Conservation (phyloP, 2,113 vertebrate species). For the Danio rerio region GRCz12tu NC_133185.1:28993001-28993500, state of each 20-base stretch:
- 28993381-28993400: background rate
- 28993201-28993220: constrained; percentile 13
- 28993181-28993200: constrained; percentile 17
- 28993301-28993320: background rate
- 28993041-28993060: background rate
- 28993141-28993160: constrained; percentile 17
- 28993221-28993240: constrained; percentile 23
- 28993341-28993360: background rate
- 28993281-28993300: background rate
- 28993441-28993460: constrained; percentile 16
- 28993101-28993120: background rate
- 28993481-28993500: background rate
- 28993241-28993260: background rate
- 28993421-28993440: background rate
- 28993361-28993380: constrained; percentile 26
- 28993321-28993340: constrained; percentile 6
- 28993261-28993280: background rate
- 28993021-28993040: too few species aligned
- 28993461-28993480: background rate
- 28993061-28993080: background rate
- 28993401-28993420: constrained; percentile 15
- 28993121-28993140: constrained; percentile 17
- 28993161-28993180: constrained; percentile 27
- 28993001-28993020: too few species aligned
- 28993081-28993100: constrained; percentile 20